These are phyloP conservation scores for Dendrolimus houi DNA, from an alignment of 2,888 invertebrate genomes.

Conservation along the genomic window DNA sequence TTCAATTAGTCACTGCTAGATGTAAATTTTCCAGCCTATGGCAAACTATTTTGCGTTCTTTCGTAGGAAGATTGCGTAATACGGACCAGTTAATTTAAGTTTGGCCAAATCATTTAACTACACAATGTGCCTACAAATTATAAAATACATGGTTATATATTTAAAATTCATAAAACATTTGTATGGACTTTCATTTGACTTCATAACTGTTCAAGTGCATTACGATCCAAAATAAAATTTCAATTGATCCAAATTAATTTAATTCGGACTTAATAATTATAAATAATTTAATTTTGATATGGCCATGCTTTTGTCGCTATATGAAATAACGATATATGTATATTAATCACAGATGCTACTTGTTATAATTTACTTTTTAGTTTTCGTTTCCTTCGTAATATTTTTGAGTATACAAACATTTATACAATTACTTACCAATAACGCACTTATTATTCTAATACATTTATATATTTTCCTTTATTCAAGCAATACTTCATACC, in stretches of 20 bases:
- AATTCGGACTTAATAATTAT: constrained; percentile 22
- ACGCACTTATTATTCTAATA: constrained; percentile 66
- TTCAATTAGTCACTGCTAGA: not conserved
- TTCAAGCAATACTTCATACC: constrained; percentile 72
- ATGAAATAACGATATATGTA: constrained; percentile 61
- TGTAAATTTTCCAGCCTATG: not conserved
- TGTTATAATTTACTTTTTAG: constrained; percentile 44
- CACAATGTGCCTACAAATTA: not conserved
- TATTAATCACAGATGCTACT: constrained; percentile 70
- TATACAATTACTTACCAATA: constrained; percentile 67
- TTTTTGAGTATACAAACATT: constrained; percentile 57
- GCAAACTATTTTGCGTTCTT: not conserved
- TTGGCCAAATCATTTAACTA: not conserved
- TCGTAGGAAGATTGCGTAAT: not conserved
- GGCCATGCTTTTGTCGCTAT: constrained; percentile 65
- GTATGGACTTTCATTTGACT: constrained; percentile 23
- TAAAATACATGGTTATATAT: constrained; percentile 1
- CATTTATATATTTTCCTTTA: constrained; percentile 60
- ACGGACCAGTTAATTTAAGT: not conserved
- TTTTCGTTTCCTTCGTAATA: constrained; percentile 43
- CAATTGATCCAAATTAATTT: not conserved
- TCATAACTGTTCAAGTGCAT: constrained; percentile 21
- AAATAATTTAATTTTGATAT: constrained; percentile 69
- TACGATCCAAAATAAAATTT: not conserved
- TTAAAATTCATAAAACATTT: not conserved